These are phyloP conservation scores for Trachelus troglodyta DNA, from an alignment of 2,888 invertebrate species.

Conservation along the genomic window DNA sequence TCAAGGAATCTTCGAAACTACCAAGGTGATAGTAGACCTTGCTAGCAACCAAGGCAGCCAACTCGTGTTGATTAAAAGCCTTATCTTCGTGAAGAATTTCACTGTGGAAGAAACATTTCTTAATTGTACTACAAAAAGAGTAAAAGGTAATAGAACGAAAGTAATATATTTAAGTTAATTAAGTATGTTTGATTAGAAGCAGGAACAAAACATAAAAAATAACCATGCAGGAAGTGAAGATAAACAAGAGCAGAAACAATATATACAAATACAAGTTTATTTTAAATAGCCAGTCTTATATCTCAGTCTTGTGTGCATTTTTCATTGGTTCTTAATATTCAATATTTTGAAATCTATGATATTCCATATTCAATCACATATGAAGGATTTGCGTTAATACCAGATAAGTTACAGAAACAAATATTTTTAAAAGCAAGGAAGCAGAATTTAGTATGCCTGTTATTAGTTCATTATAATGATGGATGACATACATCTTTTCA, in stretches of 20 bases:
- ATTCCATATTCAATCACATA: background rate
- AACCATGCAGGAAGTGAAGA: background rate
- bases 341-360: background rate
- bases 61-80: slow-evolving; percentile 85
- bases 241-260: slow-evolving; percentile 1
- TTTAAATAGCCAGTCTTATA: slow-evolving; percentile 3
- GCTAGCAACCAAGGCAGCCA: slow-evolving; percentile 97
- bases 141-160: background rate
- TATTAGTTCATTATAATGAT: slow-evolving; percentile 11
- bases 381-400: slow-evolving; percentile 3
- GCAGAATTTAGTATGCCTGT: slow-evolving; percentile 6
- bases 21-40: slow-evolving; percentile 99
- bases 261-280: slow-evolving; percentile 13
- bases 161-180: slow-evolving; percentile 5
- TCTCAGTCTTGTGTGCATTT: background rate
- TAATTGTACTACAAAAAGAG: background rate
- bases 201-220: background rate
- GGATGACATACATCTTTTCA: slow-evolving; percentile 83
- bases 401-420: slow-evolving; percentile 8
- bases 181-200: slow-evolving; percentile 1
- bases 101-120: slow-evolving; percentile 57
- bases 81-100: slow-evolving; percentile 97
- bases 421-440: slow-evolving; percentile 8
- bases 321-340: background rate
- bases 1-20: slow-evolving; percentile 95